Conservation (phyloP, 2,113 vertebrate species). For the Sebastes schlegelii region DNA sequence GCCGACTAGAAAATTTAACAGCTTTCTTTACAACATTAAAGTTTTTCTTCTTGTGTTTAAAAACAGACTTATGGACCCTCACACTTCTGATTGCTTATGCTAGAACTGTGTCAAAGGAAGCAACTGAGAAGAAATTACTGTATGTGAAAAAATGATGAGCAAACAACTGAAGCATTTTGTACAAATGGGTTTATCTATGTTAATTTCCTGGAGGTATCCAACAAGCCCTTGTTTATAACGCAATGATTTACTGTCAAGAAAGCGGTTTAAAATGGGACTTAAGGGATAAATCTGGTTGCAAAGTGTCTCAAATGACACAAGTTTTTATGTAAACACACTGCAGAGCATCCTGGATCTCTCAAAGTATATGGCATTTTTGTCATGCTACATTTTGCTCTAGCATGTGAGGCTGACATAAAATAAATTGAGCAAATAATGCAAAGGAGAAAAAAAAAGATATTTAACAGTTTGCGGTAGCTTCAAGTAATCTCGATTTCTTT, state of each 20-base stretch:
- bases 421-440: background rate
- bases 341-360: background rate
- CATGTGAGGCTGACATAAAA: background rate
- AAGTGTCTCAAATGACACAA: background rate
- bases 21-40: background rate
- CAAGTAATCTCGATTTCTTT: background rate
- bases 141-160: background rate
- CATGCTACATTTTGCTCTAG: background rate
- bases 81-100: background rate
- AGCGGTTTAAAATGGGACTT: background rate
- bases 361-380: background rate
- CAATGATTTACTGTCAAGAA: background rate
- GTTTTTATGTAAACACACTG: conserved; percentile 2
- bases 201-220: conserved; percentile 9
- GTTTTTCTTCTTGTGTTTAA: background rate
- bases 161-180: conserved; percentile 10
- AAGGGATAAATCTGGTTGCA: background rate
- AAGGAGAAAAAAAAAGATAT: background rate
- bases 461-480: background rate
- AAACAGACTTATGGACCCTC: background rate
- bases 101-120: conserved; percentile 13
- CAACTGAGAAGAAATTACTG: conserved; percentile 5
- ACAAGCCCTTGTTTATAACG: background rate
- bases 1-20: background rate
- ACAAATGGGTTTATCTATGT: conserved; percentile 15